Conservation (phyloP, 2,888 invertebrate genomes). For the Bellardia bayeri region DNA sequence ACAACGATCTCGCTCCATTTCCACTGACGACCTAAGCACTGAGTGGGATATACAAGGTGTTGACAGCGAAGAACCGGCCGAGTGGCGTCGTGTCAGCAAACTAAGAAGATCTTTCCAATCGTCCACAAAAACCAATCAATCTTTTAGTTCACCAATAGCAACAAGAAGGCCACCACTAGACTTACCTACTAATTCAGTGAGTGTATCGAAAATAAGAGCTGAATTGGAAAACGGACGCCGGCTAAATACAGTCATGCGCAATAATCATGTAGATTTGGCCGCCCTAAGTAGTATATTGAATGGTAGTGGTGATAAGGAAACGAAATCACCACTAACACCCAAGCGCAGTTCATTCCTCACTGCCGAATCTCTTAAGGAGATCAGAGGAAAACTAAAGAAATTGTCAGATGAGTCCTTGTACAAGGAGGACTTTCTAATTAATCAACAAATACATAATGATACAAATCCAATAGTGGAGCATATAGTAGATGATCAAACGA, state of each 20-base stretch:
- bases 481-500: constrained; percentile 68
- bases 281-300: constrained; percentile 85
- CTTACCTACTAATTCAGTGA: constrained; percentile 85
- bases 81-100: constrained; percentile 88
- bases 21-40: constrained; percentile 85
- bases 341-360: constrained; percentile 85
- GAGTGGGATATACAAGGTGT: constrained; percentile 79
- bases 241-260: constrained; percentile 85
- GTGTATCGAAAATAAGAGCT: constrained; percentile 85
- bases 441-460: constrained; percentile 73
- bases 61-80: constrained; percentile 85
- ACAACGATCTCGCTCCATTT: constrained; percentile 83
- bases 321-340: constrained; percentile 73
- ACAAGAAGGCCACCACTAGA: constrained; percentile 80
- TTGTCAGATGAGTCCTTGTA: constrained; percentile 85
- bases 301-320: constrained; percentile 66
- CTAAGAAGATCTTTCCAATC: constrained; percentile 88
- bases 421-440: constrained; percentile 82
- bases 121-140: constrained; percentile 58
- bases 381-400: constrained; percentile 86
- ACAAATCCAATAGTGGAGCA: constrained; percentile 60
- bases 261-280: constrained; percentile 85
- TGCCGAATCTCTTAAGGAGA: constrained; percentile 87
- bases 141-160: constrained; percentile 9
- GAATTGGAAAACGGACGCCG: constrained; percentile 86